These are phyloP conservation scores for Pseudomugil gertrudae DNA, from an alignment of 2,797 vertebrate genomes.

Conservation along the genomic window DNA sequence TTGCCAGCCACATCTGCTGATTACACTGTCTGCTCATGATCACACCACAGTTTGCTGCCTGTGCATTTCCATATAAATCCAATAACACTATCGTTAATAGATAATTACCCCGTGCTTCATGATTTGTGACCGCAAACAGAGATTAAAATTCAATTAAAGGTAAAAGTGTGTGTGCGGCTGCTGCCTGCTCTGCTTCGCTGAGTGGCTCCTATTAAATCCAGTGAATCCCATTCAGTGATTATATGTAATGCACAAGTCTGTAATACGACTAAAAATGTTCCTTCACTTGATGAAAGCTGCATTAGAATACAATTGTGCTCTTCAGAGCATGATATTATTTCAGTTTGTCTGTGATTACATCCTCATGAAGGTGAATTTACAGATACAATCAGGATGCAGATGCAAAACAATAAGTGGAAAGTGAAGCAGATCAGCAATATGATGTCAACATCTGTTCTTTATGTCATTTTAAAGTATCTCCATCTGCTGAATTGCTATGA, in stretches of 20 bases:
- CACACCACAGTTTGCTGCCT: conserved; percentile 62
- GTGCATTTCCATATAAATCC: conserved; percentile 77
- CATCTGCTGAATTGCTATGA: conserved; percentile 54
- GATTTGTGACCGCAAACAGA: conserved; percentile 79
- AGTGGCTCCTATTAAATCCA: conserved; percentile 70
- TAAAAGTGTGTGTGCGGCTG: conserved; percentile 64
- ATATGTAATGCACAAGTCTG: conserved; percentile 46
- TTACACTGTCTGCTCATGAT: conserved; percentile 53
- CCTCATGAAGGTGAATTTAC: conserved; percentile 19
- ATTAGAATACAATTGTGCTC: conserved; percentile 30
- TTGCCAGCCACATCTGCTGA: conserved; percentile 59
- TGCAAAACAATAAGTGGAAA: conserved; percentile 9
- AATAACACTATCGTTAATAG: conserved; percentile 79
- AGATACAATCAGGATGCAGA: conserved; percentile 17
- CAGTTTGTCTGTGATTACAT: conserved; percentile 1
- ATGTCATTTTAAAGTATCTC: conserved; percentile 60
- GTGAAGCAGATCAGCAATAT: conserved; percentile 31
- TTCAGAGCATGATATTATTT: conserved; percentile 4
- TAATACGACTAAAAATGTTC: conserved; percentile 33
- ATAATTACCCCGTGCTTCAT: conserved; percentile 76
- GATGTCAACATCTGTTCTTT: conserved; percentile 67
- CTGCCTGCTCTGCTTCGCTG: conserved; percentile 64
- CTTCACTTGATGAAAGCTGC: conserved; percentile 26
- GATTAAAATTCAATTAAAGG: conserved; percentile 81
- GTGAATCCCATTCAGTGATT: conserved; percentile 61